phyloP scores from a whole-genome alignment of 2,113 vertebrate genomes.

The Aramus guarauna region DNA sequence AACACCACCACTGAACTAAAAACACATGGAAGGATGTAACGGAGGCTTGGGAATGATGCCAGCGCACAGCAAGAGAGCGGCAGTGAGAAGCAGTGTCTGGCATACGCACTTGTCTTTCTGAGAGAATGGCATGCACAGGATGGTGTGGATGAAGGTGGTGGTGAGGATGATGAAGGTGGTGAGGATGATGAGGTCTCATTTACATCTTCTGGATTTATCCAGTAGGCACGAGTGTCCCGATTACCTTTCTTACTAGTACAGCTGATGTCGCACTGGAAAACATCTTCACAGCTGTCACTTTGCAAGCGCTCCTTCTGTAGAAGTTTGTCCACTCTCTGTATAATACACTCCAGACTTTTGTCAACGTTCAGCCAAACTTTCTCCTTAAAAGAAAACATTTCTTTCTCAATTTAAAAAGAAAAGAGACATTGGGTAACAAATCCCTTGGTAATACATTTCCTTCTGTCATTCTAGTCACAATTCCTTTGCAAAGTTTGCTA shows the following conservation, averaged over 20 bases:
- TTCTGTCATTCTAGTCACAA: not conserved
- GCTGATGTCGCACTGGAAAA: slow-evolving; percentile 75
- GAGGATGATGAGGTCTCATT: slow-evolving; percentile 67
- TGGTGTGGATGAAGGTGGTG: slow-evolving; percentile 69
- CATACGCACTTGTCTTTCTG: slow-evolving; percentile 81
- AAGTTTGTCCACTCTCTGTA: slow-evolving; percentile 94
- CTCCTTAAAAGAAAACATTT: slow-evolving; percentile 78
- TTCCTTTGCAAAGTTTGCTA: not conserved
- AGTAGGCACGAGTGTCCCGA: slow-evolving; percentile 83
- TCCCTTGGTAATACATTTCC: not conserved
- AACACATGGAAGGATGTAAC: not conserved
- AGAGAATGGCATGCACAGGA: slow-evolving; percentile 80
- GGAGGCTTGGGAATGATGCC: slow-evolving; percentile 1
- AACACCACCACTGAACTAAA: not conserved
- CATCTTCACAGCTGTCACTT: slow-evolving; percentile 81
- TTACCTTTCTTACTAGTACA: slow-evolving; percentile 91
- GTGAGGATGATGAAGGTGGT: slow-evolving; percentile 65
- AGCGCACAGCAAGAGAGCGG: slow-evolving; percentile 6
- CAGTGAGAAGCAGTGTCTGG: slow-evolving; percentile 29
- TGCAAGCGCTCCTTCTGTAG: slow-evolving; percentile 90
- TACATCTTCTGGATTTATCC: slow-evolving; percentile 88
- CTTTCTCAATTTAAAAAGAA: not conserved
- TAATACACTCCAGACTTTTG: slow-evolving; percentile 97
- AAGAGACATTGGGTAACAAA: not conserved
- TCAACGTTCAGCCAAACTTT: slow-evolving; percentile 98